Evolutionary conservation across 2,113 vertebrate species (phyloP).

Genomic region (Turnix velox): DNA sequence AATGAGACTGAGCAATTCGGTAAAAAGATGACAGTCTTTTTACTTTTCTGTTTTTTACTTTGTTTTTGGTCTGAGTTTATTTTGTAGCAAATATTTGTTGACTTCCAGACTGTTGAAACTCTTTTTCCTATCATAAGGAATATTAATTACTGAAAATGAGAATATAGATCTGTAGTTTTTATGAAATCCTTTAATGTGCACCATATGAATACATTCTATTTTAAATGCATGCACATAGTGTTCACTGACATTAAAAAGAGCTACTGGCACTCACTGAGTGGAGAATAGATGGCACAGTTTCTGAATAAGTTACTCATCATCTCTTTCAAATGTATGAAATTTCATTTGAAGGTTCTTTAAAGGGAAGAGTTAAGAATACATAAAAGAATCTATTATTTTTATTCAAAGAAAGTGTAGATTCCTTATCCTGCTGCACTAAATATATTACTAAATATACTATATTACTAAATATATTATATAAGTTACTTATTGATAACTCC

Average conservation of each 20-base stretch:
- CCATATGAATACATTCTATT: background rate
- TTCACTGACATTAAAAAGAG: background rate
- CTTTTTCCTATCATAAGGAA: background rate
- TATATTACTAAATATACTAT: background rate
- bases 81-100: background rate
- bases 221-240: background rate
- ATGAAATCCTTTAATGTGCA: conserved; percentile 3
- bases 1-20: background rate
- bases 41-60: background rate
- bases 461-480: background rate
- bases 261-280: background rate
- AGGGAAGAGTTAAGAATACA: background rate
- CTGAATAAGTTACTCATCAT: background rate
- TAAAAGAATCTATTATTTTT: background rate
- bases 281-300: background rate
- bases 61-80: background rate
- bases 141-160: conserved; percentile 13
- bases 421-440: background rate
- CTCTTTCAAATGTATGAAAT: background rate
- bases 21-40: background rate
- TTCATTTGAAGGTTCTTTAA: background rate
- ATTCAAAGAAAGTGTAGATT: background rate
- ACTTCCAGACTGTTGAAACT: background rate
- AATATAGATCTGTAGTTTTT: background rate
- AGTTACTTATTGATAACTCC: background rate